These are phyloP conservation scores for Caenorhabditis angaria DNA, from an alignment of 2,888 invertebrate genomes.

Conservation along the genomic window DNA sequence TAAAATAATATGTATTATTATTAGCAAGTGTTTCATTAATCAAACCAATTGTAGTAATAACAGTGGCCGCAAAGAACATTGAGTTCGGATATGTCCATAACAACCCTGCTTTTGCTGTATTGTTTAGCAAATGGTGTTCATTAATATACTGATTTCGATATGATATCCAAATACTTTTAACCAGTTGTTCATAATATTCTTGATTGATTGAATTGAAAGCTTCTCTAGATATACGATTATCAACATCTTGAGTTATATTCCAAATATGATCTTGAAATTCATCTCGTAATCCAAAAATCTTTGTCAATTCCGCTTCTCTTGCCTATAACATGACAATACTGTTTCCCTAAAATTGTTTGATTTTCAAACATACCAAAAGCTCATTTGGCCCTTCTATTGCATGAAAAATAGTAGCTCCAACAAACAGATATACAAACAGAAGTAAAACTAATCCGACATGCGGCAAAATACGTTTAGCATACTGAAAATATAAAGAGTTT, in stretches of 20 bases:
- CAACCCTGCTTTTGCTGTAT: constrained; percentile 63
- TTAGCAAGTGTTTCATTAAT: too few relatives aligned
- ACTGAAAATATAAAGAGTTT: constrained; percentile 38
- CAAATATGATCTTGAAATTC: constrained; percentile 70
- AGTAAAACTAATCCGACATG: constrained; percentile 72
- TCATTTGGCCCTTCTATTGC: constrained; percentile 68
- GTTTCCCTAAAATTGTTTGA: not conserved
- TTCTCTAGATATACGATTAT: constrained; percentile 67
- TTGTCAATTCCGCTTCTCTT: constrained; percentile 61
- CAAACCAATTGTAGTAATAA: constrained; percentile 72
- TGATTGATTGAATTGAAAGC: constrained; percentile 69
- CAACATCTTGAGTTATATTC: constrained; percentile 69
- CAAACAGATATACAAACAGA: constrained; percentile 65
- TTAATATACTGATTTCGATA: constrained; percentile 71
- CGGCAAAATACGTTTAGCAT: constrained; percentile 68
- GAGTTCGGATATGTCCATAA: constrained; percentile 72
- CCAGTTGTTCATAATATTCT: constrained; percentile 68
- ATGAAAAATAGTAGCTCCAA: constrained; percentile 71
- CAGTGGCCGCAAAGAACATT: constrained; percentile 72
- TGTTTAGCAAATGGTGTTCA: constrained; percentile 67
- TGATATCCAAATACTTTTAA: constrained; percentile 56
- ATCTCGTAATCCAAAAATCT: constrained; percentile 65
- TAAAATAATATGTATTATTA: too few relatives aligned
- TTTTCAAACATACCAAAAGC: constrained; percentile 53
- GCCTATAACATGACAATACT: constrained; percentile 51